Conservation (phyloP, 2,113 vertebrate genomes). For the Scolopax mira region DNA sequence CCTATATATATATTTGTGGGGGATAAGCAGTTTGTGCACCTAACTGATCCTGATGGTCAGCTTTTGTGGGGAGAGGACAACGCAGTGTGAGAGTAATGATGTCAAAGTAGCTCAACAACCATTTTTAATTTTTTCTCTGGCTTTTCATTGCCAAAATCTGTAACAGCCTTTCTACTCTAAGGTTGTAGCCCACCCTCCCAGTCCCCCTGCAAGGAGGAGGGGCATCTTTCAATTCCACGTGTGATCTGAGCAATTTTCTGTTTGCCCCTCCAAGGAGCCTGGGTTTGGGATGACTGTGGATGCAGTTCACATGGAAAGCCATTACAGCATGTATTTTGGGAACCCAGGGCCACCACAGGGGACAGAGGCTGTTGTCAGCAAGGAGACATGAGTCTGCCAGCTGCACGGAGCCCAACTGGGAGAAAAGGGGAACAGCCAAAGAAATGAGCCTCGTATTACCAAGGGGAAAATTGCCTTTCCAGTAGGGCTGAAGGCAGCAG, state of each 20-base stretch:
- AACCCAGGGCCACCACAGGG: background rate
- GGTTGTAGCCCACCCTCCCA: background rate
- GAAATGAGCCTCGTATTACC: background rate
- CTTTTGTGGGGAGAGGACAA: background rate
- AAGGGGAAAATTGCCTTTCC: background rate
- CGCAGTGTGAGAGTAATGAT: background rate
- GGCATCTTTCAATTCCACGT: rapidly evolving
- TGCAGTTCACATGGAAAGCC: background rate
- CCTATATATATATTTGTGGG: background rate
- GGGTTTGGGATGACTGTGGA: background rate
- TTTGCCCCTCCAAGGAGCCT: background rate
- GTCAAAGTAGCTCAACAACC: background rate
- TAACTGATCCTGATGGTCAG: background rate
- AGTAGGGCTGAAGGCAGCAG: background rate
- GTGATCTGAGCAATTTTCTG: background rate
- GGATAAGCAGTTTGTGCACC: background rate
- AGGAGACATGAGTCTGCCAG: background rate
- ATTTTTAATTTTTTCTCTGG: background rate
- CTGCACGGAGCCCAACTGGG: background rate
- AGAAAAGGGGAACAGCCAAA: background rate
- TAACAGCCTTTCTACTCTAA: background rate
- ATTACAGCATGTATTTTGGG: background rate
- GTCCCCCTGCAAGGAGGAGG: background rate
- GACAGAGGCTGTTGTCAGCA: background rate
- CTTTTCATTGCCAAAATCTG: background rate